These are phyloP conservation scores for Drosophila nr. perissopoda DNA, from an alignment of 2,888 invertebrate species.

Conservation along the genomic window DNA sequence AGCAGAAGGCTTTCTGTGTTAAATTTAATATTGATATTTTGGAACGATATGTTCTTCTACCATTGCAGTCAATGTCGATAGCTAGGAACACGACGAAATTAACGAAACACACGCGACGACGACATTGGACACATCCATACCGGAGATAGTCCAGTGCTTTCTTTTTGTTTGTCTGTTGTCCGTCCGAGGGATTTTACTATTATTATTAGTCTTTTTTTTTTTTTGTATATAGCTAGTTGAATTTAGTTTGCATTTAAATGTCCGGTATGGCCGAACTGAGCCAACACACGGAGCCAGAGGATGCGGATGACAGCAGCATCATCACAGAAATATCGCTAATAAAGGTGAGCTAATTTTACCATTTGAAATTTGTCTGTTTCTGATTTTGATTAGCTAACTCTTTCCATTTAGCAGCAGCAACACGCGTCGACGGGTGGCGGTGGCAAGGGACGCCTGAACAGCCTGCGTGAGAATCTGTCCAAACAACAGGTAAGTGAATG, in stretches of 20 bases:
- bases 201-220: conserved; percentile 13
- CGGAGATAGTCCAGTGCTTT: conserved; percentile 62
- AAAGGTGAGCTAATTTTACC: conserved; percentile 40
- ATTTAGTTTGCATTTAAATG: conserved; percentile 25
- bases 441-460: conserved; percentile 61
- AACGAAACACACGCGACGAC: conserved; percentile 53
- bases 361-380: background rate
- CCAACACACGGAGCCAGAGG: conserved; percentile 48
- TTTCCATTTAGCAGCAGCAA: conserved; percentile 5
- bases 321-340: conserved; percentile 48
- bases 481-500: conserved; percentile 61
- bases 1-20: background rate
- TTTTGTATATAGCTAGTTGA: conserved; percentile 42
- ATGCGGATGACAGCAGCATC: conserved; percentile 51
- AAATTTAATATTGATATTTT: background rate
- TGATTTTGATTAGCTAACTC: background rate
- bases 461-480: conserved; percentile 62
- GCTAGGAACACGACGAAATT: conserved; percentile 52
- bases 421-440: conserved; percentile 3
- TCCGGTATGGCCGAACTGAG: conserved; percentile 23
- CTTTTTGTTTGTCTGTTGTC: conserved; percentile 31
- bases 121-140: conserved; percentile 63
- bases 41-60: conserved; percentile 14
- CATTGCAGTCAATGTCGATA: conserved; percentile 75
- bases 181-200: background rate